A percentile compares a stretch with the other conserved stretches of the same genome.
phyloP scores from a whole-genome alignment of 2,113 vertebrate genomes.

The Ceyx margarethae region DNA sequence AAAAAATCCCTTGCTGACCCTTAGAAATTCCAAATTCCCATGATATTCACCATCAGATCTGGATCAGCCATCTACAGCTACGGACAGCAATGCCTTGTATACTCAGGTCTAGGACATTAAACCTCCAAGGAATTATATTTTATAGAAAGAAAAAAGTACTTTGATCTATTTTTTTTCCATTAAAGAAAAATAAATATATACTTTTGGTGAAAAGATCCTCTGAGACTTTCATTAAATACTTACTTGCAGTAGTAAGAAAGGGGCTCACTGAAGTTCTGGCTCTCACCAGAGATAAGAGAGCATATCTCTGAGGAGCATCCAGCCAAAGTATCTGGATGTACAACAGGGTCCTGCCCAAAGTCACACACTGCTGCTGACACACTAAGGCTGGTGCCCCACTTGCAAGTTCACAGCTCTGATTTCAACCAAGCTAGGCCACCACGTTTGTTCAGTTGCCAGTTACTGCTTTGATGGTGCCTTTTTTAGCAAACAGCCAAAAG shows the following conservation, averaged over 20 bases:
- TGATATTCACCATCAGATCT: background rate
- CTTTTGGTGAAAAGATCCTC: conserved; percentile 2
- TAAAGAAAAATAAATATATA: background rate
- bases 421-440: background rate
- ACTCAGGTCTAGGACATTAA: background rate
- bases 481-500: background rate
- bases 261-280: background rate
- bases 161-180: background rate
- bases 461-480: background rate
- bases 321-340: background rate
- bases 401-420: background rate
- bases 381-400: background rate
- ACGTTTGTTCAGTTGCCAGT: background rate
- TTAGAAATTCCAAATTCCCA: background rate
- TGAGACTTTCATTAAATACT: background rate
- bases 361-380: rapidly evolving
- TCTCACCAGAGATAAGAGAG: background rate
- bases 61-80: background rate
- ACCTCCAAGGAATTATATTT: background rate
- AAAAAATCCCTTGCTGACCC: conserved; percentile 4
- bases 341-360: background rate
- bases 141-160: background rate
- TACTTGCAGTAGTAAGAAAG: background rate
- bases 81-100: background rate
- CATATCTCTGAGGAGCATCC: background rate